Conservation (phyloP, 2,888 invertebrate genomes). For the Himalopsyche kuldschensis region DNA sequence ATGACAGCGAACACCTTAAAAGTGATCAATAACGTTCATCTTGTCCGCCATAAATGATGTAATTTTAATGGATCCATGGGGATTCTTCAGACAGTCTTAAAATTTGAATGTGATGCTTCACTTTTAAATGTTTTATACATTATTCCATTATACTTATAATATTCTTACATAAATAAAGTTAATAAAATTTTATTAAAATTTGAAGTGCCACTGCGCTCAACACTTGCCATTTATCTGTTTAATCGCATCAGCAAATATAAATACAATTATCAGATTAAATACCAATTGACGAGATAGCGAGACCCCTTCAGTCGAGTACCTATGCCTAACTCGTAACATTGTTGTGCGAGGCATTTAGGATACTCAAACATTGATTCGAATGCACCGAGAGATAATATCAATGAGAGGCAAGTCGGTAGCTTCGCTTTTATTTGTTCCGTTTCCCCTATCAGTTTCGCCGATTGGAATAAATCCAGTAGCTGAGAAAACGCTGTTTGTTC, state of each 20-base stretch:
- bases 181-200: too few species aligned
- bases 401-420: not conserved
- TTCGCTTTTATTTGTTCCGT: constrained; percentile 5
- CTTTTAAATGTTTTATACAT: too few species aligned
- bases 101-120: too few species aligned
- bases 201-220: not conserved
- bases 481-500: not conserved
- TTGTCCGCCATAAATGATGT: too few species aligned
- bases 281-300: not conserved
- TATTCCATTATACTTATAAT: too few species aligned
- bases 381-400: constrained; percentile 9
- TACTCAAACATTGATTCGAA: constrained; percentile 19
- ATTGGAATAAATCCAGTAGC: not conserved
- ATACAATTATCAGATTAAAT: not conserved
- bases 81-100: too few species aligned
- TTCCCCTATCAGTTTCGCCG: not conserved
- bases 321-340: not conserved
- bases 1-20: too few species aligned
- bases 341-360: constrained; percentile 6
- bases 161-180: too few species aligned
- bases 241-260: not conserved
- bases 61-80: too few species aligned
- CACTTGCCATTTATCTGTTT: not conserved
- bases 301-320: not conserved
- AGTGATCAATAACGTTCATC: too few species aligned